A percentile compares a stretch with the other conserved stretches of the same genome.
Conservation (phyloP, 1,140 invertebrate genomes). For the Myzus persicae region DNA sequence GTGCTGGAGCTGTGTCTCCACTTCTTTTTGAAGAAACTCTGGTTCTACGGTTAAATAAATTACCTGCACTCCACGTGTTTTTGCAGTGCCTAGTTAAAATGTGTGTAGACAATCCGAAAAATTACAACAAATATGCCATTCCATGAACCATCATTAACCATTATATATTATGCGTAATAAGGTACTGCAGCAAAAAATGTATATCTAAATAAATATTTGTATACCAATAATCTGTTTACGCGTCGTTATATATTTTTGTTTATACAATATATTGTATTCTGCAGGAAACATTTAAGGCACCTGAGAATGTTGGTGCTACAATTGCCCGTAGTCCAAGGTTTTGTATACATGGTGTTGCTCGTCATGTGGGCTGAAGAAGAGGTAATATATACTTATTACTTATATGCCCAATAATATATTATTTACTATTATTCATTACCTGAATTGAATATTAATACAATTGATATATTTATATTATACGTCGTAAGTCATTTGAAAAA, state of each 20-base stretch:
- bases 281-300: conserved; percentile 66
- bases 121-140: not conserved
- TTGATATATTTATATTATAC: no score
- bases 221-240: not conserved
- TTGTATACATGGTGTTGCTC: conserved; percentile 62
- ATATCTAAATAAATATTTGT: not conserved
- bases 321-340: conserved; percentile 62
- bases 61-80: no score
- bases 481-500: no score
- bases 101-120: not conserved
- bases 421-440: not conserved
- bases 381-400: conserved; percentile 63
- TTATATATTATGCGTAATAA: no score
- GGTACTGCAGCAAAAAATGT: no score
- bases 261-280: conserved; percentile 62
- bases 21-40: no score
- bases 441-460: conserved; percentile 60
- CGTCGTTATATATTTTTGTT: not conserved
- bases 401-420: no score
- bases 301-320: conserved; percentile 69
- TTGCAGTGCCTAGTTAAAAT: not conserved
- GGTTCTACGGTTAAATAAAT: not conserved
- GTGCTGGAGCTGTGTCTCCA: no score
- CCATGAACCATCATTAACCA: not conserved
- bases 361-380: conserved; percentile 72